Evolutionary conservation across 2,888 invertebrate genomes (phyloP), one percentile per base, ranked within the genome.

Genomic region (Tinea trinotella): DNA sequence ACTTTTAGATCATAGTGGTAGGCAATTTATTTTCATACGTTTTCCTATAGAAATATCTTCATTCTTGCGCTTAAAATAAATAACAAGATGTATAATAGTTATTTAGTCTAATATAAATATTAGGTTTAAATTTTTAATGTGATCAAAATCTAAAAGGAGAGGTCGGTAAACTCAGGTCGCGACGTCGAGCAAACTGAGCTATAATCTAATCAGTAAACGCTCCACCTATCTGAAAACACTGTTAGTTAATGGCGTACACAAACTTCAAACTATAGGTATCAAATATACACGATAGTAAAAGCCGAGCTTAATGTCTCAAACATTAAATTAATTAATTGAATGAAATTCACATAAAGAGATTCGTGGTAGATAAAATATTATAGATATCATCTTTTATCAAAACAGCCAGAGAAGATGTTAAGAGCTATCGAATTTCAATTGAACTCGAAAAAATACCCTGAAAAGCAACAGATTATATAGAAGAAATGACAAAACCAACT

Each of bases 401-500:
- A 40, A 40, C 13, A 40, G 13, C 7, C 12, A 40, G 2, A n/a
- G 12, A 40, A 40, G 6, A 40, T 15, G 40, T 13, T 40, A 40
- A 40, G 40, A 40, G 40, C 50, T 50, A 50, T 24, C 50, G 24
- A 50, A 50, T 50, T 13, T 48, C 48, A 48, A 48, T 48, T 18
- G 18, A 48, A 48, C 48, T 19, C 10, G 4, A 53, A 34, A 34
- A 48, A 49, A 40, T 40, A 13, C 35, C 24, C 36, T 18, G 53
- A 53, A 61, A 62, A 55, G 63, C 62, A 63, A 62, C 62, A 63
- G 64, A 64, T 64, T 54, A 56, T 71, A 73, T 74, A 69, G 72
- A 71, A 67, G 71, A 80, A 76, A 79, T 71, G 79, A 79, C 83
- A 79, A 73, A 75, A 74, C 74, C 81, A 78, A 74, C 71, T 63